Conservation (phyloP, 2,113 vertebrate species). For the Nothobranchius kuhntae region DNA sequence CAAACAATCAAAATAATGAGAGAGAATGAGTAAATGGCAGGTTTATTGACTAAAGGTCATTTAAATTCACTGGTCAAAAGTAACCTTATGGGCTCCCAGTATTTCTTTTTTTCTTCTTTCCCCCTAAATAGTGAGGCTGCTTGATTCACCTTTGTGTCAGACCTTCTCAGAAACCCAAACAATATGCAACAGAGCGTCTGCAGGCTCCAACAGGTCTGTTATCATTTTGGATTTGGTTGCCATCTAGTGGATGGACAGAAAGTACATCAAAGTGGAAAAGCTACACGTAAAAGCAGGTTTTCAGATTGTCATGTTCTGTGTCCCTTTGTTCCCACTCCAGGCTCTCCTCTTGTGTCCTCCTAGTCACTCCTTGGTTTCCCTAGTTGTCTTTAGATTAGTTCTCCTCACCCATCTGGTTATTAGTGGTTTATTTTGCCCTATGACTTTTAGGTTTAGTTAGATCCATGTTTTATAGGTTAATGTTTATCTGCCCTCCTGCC, state of each 20-base stretch:
- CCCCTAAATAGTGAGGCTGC: background rate
- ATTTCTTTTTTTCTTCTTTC: background rate
- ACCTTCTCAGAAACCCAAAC: background rate
- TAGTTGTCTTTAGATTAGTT: no score
- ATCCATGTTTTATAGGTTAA: no score
- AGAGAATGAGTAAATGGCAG: no score
- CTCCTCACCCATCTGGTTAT: no score
- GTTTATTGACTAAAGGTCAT: background rate
- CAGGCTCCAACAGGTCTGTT: no score
- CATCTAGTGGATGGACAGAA: slow-evolving; percentile 41
- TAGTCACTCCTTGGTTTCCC: no score
- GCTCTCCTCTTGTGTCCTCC: no score
- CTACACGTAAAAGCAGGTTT: background rate
- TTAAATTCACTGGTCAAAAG: background rate
- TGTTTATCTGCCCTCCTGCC: no score
- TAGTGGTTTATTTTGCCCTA: no score
- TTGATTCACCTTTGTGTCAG: slow-evolving; percentile 1
- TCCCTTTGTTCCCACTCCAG: no score
- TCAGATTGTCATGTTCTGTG: background rate
- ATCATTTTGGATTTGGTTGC: background rate
- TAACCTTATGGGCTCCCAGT: background rate
- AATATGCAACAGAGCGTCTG: background rate
- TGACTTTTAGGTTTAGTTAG: no score
- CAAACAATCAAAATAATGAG: no score
- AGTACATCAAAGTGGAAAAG: background rate